phyloP scores from a whole-genome alignment of 2,888 invertebrate genomes.

The Acanthosepion lycidas region DNA sequence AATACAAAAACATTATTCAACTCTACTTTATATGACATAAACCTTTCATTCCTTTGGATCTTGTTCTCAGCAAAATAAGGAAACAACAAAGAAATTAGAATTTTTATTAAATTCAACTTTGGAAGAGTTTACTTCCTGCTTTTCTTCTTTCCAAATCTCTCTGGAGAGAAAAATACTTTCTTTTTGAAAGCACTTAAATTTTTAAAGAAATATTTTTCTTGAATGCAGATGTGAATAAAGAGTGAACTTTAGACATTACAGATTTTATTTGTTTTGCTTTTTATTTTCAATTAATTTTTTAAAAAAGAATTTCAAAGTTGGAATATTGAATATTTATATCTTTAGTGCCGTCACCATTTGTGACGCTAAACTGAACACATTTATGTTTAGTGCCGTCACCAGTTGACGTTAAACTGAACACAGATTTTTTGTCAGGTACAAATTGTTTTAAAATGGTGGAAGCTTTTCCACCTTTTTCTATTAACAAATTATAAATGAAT shows the following conservation, averaged over 20 bases:
- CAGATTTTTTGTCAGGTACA: background rate
- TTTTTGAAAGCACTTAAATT: constrained; percentile 18
- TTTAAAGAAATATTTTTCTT: background rate
- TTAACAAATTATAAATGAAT: background rate
- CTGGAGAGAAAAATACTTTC: constrained; percentile 5
- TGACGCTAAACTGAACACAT: background rate
- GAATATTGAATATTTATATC: background rate
- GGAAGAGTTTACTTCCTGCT: background rate
- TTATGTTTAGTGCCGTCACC: background rate
- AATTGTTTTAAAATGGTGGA: background rate
- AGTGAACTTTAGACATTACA: too few species aligned
- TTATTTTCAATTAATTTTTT: too few species aligned
- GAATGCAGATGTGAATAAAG: too few species aligned
- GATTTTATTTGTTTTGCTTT: too few species aligned
- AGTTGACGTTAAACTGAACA: background rate
- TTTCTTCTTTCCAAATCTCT: background rate
- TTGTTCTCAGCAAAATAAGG: too few species aligned
- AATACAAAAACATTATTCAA: too few species aligned
- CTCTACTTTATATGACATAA: too few species aligned
- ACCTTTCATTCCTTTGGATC: too few species aligned
- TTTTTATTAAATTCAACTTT: too few species aligned
- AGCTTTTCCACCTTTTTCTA: background rate
- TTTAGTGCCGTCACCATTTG: background rate
- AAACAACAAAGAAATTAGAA: too few species aligned
- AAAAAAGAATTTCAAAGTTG: background rate